Evolutionary conservation across 2,888 invertebrate genomes (phyloP).

Genomic region (Pterobdella sp.): DNA sequence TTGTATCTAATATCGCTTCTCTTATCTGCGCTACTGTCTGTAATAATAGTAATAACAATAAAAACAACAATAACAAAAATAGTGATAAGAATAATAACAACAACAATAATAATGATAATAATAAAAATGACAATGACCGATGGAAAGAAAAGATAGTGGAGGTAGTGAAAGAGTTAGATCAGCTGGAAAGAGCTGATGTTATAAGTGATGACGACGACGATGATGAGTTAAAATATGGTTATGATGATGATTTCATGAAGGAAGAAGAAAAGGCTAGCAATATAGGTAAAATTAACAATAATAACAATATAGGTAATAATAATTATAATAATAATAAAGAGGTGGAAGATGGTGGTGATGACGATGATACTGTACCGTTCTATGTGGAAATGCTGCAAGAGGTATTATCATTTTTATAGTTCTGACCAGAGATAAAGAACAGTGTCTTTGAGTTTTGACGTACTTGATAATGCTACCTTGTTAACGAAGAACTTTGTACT

Average conservation of each 20-base stretch:
- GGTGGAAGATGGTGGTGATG: conserved; percentile 1
- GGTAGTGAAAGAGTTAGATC: conserved; percentile 9
- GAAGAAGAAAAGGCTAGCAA: too few relatives aligned
- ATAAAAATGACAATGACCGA: background rate
- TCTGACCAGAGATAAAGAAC: too few relatives aligned
- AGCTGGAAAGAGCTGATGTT: background rate
- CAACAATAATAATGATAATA: background rate
- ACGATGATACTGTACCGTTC: conserved; percentile 13
- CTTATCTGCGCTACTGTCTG: background rate
- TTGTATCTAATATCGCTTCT: background rate
- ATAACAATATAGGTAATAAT: background rate
- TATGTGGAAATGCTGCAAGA: conserved; percentile 18
- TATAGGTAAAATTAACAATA: too few relatives aligned
- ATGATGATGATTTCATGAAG: background rate
- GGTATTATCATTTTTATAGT: too few relatives aligned
- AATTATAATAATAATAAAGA: background rate
- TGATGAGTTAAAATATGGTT: background rate
- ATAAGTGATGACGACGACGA: background rate
- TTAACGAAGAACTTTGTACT: too few relatives aligned
- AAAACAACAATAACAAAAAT: background rate
- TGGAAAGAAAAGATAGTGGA: background rate
- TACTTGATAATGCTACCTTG: too few relatives aligned
- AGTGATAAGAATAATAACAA: background rate
- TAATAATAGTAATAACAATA: background rate
- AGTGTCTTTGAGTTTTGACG: too few relatives aligned